Base-by-base conservation (phyloP, 2,888 invertebrate genomes). In the Herminia tarsipennalis region DNA sequence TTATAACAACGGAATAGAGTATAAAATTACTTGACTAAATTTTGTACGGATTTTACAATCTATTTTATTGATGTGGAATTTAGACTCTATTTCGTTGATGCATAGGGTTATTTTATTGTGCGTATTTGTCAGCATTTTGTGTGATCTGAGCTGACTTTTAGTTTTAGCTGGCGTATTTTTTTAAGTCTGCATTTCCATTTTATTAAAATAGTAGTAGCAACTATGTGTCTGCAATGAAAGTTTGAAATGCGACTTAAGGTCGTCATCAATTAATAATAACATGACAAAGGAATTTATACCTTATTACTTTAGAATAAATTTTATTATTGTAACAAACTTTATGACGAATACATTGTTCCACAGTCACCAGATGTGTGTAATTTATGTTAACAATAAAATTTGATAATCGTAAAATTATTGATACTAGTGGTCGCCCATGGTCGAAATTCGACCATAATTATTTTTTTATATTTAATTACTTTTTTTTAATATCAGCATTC, bases 181-280 rank as follows among this genome's bases (percentile, higher is more conserved):
- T 54, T 63, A 56, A 51, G 53, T 51, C 50, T 66, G 62, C 62
- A 63, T 63, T 63, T 63, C 62, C 50, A 66, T 57, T 60, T 65
- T 42, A 32, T 36, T 48, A 42, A 63, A 45, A 42, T 40, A 40
- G 54, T 61, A 51, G 50, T 41, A 42, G 28, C 57, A 53, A 54
- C 60, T 32, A 12, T 22, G 6, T 25, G 13, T 42, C 17, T 16
- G 8, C 9, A 14, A 28, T 64, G 33, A 34, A 50, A 36, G 34
- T 28, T 39, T 30, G 40, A 42, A 56, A 47, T 48, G 45, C 30
- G 24, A 32, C 25, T 37, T 35, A 10, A 17, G 34, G 32, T 13
- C 12, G 20, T 27, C 12, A 10, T 22, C 20, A 21, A 17, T 29
- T 20, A 10, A 12, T 10, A 17, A 13, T 40, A 39, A 40, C 34